Base-by-base conservation (phyloP, 2,797 vertebrate species). In the Chlorospingus semifuscus region DNA sequence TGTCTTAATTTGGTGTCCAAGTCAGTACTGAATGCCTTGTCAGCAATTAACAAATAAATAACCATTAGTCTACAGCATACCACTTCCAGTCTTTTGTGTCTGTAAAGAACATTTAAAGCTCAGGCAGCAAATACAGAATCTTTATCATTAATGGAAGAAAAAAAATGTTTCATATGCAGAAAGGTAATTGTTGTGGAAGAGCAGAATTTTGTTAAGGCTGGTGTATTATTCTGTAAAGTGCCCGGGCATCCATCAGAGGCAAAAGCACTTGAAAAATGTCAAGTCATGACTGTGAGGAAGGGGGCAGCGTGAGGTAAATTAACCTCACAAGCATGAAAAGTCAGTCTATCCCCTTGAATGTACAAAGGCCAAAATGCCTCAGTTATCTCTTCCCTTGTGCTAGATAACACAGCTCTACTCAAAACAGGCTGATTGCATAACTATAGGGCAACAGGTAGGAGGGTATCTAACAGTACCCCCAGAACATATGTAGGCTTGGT, bases 381-480 rank as follows among this genome's bases (percentile, higher is more conserved):
- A 34, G 90, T 87, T 90, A 96, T 94, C 90, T 93, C 85, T 30
- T 91, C 61, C 55, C 85, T 70, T 60, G 55, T 52, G 47, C 84
- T 72, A 92, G 94, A 93, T 96, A 96, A 96, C 68, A 83, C n/a
- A 91, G 80, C 89, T 79, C 53, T 32, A 92, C 91, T 95, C 87
- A 82, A 91, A 95, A 66, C 89, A 94, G 87, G 52, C 83, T 79
- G 85, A 90, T 95, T 96, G 95, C 91, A 41, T 95, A 96, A 97
- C 93, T 91, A 70, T 9, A 93, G 89, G 95, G 87, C 95, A 96
- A 97, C 95, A 96, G 94, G 96, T 97, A 93, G 93, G 87, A 95
- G 89, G 94, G 89, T 83, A 92, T 66, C 93, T 86, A 60, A 75
- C 47, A 94, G 87, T 78, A 93, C 71, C 74, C 82, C 83, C 71